Conservation (phyloP, 1,140 invertebrate genomes). For the Lucilia cuprina region DNA sequence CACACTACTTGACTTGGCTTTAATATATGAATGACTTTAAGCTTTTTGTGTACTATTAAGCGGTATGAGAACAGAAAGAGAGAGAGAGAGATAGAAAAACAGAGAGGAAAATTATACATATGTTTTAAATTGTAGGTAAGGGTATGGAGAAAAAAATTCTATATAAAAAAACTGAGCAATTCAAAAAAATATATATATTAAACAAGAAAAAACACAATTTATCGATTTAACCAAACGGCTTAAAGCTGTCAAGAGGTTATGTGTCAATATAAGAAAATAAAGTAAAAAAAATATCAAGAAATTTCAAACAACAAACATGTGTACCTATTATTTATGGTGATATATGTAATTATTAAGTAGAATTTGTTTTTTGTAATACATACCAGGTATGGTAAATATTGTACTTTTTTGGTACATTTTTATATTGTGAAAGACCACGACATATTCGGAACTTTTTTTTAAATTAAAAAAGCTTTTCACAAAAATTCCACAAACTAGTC, state of each 20-base stretch:
- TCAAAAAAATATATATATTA: background rate
- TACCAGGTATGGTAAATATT: too few relatives aligned
- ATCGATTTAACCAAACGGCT: background rate
- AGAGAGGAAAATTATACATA: background rate
- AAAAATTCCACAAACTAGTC: too few relatives aligned
- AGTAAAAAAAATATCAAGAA: background rate
- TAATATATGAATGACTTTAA: background rate
- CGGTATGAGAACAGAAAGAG: too few relatives aligned
- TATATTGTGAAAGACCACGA: too few relatives aligned
- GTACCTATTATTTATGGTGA: too few relatives aligned
- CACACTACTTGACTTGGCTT: too few relatives aligned
- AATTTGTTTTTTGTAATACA: too few relatives aligned
- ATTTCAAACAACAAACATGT: background rate
- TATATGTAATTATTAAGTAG: too few relatives aligned
- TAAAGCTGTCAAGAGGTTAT: background rate
- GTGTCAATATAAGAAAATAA: background rate
- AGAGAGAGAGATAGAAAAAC: too few relatives aligned
- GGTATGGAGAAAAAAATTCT: background rate
- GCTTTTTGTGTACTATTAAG: background rate
- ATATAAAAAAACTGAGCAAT: background rate
- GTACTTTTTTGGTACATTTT: too few relatives aligned
- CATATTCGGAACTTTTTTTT: too few relatives aligned
- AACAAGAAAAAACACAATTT: background rate
- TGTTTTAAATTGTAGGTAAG: background rate
- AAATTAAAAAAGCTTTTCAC: too few relatives aligned